Conservation (phyloP, 2,888 invertebrate genomes). For the Drosophila koepferae region DNA sequence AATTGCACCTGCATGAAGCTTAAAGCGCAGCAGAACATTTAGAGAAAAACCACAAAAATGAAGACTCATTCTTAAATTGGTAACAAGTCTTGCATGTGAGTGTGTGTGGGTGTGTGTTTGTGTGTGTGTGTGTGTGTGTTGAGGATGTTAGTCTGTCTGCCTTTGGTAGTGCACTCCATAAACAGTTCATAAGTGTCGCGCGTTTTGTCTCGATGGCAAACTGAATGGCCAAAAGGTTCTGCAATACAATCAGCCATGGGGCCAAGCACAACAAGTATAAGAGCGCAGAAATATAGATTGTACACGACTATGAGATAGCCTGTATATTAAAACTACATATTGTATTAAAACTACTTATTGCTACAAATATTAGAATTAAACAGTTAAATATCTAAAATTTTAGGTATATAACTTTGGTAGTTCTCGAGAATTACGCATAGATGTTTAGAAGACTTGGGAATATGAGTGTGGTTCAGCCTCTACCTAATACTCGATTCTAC, state of each 20-base stretch:
- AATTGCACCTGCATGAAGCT: slow-evolving; percentile 59
- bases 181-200: slow-evolving; percentile 77
- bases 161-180: slow-evolving; percentile 55
- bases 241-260: slow-evolving; percentile 37
- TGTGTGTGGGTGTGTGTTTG: neutral
- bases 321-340: neutral
- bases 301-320: neutral
- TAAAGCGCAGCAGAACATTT: slow-evolving; percentile 24
- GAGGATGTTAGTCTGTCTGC: slow-evolving; percentile 24
- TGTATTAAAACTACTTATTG: too few relatives aligned
- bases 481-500: neutral
- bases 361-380: too few relatives aligned
- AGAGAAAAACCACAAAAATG: slow-evolving; percentile 10
- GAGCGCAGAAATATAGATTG: too few relatives aligned
- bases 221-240: slow-evolving; percentile 41
- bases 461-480: too few relatives aligned
- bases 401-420: neutral
- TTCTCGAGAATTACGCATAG: neutral
- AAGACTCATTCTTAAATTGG: slow-evolving; percentile 10
- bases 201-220: slow-evolving; percentile 51
- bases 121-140: neutral
- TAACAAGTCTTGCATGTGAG: slow-evolving; percentile 5
- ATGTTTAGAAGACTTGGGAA: too few relatives aligned
- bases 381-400: neutral
- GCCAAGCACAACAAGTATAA: slow-evolving; percentile 16